Percentiles rank a stretch among this genome's conserved stretches.
Conservation (phyloP, 2,888 invertebrate species). For the Drosophila atroscutellata region DNA sequence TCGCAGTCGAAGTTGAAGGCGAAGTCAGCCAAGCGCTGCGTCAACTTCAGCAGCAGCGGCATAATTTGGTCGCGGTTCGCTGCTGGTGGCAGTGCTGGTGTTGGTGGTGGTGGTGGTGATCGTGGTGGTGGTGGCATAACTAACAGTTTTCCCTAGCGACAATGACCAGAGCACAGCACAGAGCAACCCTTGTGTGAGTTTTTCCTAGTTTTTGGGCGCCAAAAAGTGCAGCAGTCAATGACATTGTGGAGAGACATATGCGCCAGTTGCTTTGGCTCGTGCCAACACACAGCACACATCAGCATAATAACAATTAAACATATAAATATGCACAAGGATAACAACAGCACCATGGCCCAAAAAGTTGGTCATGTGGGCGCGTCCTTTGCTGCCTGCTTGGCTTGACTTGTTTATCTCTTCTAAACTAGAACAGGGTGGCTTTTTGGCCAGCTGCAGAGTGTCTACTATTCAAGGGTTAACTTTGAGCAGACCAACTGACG, state of each 20-base stretch:
- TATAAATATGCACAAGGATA: slow-evolving; percentile 66
- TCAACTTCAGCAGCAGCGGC: slow-evolving; percentile 48
- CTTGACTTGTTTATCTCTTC: slow-evolving; percentile 43
- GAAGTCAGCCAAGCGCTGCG: slow-evolving; percentile 68
- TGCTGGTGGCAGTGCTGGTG: slow-evolving; percentile 36
- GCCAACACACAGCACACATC: slow-evolving; percentile 57
- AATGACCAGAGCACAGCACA: slow-evolving; percentile 19
- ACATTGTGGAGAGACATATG: slow-evolving; percentile 68
- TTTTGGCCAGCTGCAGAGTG: slow-evolving; percentile 40
- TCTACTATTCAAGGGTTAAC: slow-evolving; percentile 66
- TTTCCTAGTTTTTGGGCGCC: slow-evolving; percentile 67
- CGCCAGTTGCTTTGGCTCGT: slow-evolving; percentile 59
- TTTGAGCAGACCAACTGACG: slow-evolving; percentile 70
- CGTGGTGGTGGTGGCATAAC: slow-evolving; percentile 57
- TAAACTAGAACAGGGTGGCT: slow-evolving; percentile 71
- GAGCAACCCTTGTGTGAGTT: slow-evolving; percentile 69
- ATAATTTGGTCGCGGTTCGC: slow-evolving; percentile 78
- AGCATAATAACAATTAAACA: slow-evolving; percentile 76
- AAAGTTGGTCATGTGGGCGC: slow-evolving; percentile 67
- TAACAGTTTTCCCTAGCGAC: slow-evolving; percentile 72
- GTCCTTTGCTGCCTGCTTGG: slow-evolving; percentile 6
- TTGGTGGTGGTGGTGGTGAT: slow-evolving; percentile 27
- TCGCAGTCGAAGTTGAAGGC: slow-evolving; percentile 37
- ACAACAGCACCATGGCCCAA: slow-evolving; percentile 30
- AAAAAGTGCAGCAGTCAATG: slow-evolving; percentile 71